Evolutionary conservation across 2,888 invertebrate species (phyloP).

Genomic region (Brenthis hecate): DNA sequence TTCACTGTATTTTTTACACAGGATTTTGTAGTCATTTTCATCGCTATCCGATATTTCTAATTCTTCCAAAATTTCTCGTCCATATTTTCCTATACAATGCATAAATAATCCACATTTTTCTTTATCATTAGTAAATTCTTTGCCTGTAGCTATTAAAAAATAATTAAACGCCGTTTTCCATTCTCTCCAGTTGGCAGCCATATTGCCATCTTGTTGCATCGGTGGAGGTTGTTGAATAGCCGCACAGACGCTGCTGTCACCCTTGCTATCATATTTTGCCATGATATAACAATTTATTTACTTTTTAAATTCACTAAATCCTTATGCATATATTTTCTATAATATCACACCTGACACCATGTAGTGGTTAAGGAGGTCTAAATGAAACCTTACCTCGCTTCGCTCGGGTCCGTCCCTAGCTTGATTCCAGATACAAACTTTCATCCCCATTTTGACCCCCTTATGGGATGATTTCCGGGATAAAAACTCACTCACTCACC

Average conservation of each 20-base stretch:
- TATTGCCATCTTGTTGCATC: constrained; percentile 4
- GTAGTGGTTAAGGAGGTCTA: too few relatives aligned
- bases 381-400: too few relatives aligned
- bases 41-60: neutral
- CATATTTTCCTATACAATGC: neutral
- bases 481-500: too few relatives aligned
- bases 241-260: neutral
- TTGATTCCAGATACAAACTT: too few relatives aligned
- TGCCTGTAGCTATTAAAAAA: neutral
- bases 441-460: too few relatives aligned
- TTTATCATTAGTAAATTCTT: neutral
- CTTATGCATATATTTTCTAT: neutral
- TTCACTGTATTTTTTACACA: neutral
- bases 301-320: neutral
- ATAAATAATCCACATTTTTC: constrained; percentile 3
- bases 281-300: neutral
- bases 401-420: too few relatives aligned
- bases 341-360: neutral
- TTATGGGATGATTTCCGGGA: too few relatives aligned
- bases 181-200: constrained; percentile 1
- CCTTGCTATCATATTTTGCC: neutral
- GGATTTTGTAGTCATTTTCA: neutral
- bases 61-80: neutral
- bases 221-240: constrained; percentile 1
- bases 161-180: neutral